Base-by-base conservation (phyloP, 2,113 vertebrate genomes). In the Austrofundulus limnaeus region DNA sequence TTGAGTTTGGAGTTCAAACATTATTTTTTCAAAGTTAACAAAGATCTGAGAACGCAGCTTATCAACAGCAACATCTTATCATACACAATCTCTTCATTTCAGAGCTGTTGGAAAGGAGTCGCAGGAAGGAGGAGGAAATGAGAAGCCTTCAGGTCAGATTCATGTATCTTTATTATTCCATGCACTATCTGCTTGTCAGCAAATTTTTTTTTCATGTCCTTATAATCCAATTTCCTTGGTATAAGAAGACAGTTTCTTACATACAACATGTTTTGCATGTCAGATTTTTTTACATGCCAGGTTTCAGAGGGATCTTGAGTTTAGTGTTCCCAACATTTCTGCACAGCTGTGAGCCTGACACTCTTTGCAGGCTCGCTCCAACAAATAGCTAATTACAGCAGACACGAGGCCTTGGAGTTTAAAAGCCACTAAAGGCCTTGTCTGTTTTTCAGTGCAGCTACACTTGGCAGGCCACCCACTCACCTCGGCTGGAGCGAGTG, bases 61-160 rank as follows among this genome's bases (percentile, higher is more conserved):
- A 57, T 70, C 11, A 42, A 4, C 64, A 1, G 8, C 23, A 47
- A 17, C 12, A 38, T 72, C 49, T 54, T 63, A 45, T 65, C 49
- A 61, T 10, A 41, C 41, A 20, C 46, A 9, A 12, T 19, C 20
- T 15, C 80, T 34, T 86, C 67, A 41, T 92, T 92, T 13, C 87
- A 98, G 96, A 94, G 70, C 85, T 97, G 25, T 68, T 94, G 75
- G 93, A 95, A 81, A 94, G 90, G 83, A 93, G 77, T 55, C 89
- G 90, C 50, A 91, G 86, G 86, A 95, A 90, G 87, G 95, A 97
- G 54, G 95, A 96, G 66, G 95, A 96, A 85, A 90, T 95, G 88
- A 92, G 88, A 77, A 89, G 87, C 78, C 85, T 98, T 12, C 94
- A 97, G 94, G 96, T 98, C 80, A 82, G 67, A 50, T 34, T 61